A percentile compares a stretch with the other conserved stretches of the same genome.
These are phyloP conservation scores for Campoletis sonorensis DNA, from an alignment of 1,140 invertebrate species.

Conservation along the genomic window DNA sequence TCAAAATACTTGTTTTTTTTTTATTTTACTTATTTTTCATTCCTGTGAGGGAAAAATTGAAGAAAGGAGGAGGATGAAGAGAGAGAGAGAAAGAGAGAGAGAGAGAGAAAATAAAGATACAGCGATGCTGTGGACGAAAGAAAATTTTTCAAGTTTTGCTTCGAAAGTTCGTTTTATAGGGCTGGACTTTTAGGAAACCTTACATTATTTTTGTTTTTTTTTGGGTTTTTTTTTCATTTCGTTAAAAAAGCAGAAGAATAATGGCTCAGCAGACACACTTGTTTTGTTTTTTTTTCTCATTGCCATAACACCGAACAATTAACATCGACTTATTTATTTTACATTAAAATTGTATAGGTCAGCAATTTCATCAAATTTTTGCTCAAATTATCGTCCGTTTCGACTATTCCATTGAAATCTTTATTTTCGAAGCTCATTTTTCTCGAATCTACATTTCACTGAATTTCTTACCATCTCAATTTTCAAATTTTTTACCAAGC, in stretches of 20 bases:
- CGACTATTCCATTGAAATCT: too few species aligned
- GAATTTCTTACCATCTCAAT: too few species aligned
- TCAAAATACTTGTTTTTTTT: too few species aligned
- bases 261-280: constrained; percentile 57
- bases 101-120: constrained; percentile 29
- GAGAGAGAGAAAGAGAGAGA: not conserved
- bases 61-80: not conserved
- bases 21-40: too few species aligned
- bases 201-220: constrained; percentile 50
- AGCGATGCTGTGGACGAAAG: not conserved
- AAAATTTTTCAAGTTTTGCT: not conserved
- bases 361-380: constrained; percentile 20
- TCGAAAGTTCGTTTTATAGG: constrained; percentile 44
- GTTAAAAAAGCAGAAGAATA: constrained; percentile 57
- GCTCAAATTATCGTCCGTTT: constrained; percentile 15
- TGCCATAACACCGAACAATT: constrained; percentile 67
- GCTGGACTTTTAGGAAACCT: constrained; percentile 56
- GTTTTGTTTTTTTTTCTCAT: constrained; percentile 22
- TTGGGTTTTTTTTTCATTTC: constrained; percentile 48
- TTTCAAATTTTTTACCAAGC: too few species aligned
- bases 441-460: too few species aligned
- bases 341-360: constrained; percentile 25
- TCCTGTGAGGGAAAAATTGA: not conserved
- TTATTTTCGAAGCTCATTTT: too few species aligned
- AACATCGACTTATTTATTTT: constrained; percentile 64